Percentiles rank a stretch among this genome's conserved stretches.
phyloP scores from a whole-genome alignment of 2,797 vertebrate species.

The Phyllotis vaccarum region DNA sequence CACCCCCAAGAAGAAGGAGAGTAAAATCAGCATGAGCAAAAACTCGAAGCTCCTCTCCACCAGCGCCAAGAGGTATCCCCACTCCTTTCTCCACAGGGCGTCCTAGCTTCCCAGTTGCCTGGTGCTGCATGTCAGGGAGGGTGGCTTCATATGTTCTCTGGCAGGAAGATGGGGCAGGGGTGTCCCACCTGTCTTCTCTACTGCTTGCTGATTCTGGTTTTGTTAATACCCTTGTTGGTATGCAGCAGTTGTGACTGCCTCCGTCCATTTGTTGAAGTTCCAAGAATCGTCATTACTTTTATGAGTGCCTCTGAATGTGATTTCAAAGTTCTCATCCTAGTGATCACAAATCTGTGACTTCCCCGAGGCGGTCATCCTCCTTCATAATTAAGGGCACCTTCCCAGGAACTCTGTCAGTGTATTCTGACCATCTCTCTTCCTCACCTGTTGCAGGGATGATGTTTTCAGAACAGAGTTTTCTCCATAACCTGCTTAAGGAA shows the following conservation, averaged over 20 bases:
- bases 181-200: not conserved
- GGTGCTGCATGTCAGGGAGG: not conserved
- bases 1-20: slow-evolving; percentile 93
- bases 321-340: slow-evolving; percentile 23
- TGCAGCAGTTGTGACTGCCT: slow-evolving; percentile 43
- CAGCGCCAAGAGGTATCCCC: slow-evolving; percentile 95
- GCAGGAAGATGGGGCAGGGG: slow-evolving; percentile 42
- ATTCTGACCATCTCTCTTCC: not conserved
- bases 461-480: slow-evolving; percentile 28
- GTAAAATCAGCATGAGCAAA: slow-evolving; percentile 98
- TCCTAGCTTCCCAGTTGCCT: not conserved
- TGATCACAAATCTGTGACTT: slow-evolving; percentile 12
- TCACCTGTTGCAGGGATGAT: slow-evolving; percentile 79
- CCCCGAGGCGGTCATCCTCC: not conserved
- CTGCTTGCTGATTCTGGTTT: slow-evolving; percentile 27
- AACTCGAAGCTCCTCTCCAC: slow-evolving; percentile 97
- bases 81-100: not conserved
- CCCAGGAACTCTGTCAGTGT: not conserved
- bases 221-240: not conserved
- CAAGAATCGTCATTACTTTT: not conserved
- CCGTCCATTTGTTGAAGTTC: slow-evolving; percentile 50
- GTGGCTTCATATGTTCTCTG: not conserved
- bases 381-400: slow-evolving; percentile 25
- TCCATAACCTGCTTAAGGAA: slow-evolving; percentile 1
- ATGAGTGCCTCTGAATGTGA: slow-evolving; percentile 15